Evolutionary conservation across 2,797 vertebrate species (phyloP).

Genomic region (Rousettus madagascariensis): DNA sequence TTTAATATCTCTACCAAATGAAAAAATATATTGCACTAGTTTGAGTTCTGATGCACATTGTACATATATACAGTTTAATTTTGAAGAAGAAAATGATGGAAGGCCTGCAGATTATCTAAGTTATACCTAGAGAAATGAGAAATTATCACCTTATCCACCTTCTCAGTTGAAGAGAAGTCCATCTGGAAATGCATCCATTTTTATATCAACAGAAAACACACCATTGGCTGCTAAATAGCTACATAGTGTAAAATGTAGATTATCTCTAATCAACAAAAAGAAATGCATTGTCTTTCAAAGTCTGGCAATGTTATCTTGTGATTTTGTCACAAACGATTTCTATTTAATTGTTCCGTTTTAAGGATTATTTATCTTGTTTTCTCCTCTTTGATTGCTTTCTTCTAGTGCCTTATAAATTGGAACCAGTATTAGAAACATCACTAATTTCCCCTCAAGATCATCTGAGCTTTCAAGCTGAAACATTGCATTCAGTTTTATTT

Average conservation of each 20-base stretch:
- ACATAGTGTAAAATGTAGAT: slow-evolving; percentile 46
- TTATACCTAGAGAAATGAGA: slow-evolving; percentile 57
- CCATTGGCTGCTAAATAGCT: neutral
- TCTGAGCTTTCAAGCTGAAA: slow-evolving; percentile 70
- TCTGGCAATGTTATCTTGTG: slow-evolving; percentile 65
- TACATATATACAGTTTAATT: slow-evolving; percentile 63
- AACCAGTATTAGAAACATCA: slow-evolving; percentile 68
- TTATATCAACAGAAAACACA: slow-evolving; percentile 15
- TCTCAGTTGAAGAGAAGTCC: neutral
- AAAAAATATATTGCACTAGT: slow-evolving; percentile 53
- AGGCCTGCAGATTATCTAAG: slow-evolving; percentile 42
- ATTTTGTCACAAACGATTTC: slow-evolving; percentile 75
- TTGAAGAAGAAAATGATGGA: slow-evolving; percentile 54
- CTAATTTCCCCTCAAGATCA: slow-evolving; percentile 75
- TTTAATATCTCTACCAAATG: slow-evolving; percentile 71
- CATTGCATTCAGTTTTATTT: slow-evolving; percentile 66
- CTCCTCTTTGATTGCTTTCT: slow-evolving; percentile 56
- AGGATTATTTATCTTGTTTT: slow-evolving; percentile 79
- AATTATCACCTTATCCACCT: slow-evolving; percentile 40
- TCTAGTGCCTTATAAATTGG: slow-evolving; percentile 72
- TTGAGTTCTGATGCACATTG: slow-evolving; percentile 47
- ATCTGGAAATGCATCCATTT: slow-evolving; percentile 46
- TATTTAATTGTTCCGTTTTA: slow-evolving; percentile 80
- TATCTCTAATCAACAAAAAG: slow-evolving; percentile 77
- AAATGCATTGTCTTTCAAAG: slow-evolving; percentile 72